These are phyloP conservation scores for Venusia cambrica DNA, from an alignment of 2,888 invertebrate species.

Conservation along the genomic window DNA sequence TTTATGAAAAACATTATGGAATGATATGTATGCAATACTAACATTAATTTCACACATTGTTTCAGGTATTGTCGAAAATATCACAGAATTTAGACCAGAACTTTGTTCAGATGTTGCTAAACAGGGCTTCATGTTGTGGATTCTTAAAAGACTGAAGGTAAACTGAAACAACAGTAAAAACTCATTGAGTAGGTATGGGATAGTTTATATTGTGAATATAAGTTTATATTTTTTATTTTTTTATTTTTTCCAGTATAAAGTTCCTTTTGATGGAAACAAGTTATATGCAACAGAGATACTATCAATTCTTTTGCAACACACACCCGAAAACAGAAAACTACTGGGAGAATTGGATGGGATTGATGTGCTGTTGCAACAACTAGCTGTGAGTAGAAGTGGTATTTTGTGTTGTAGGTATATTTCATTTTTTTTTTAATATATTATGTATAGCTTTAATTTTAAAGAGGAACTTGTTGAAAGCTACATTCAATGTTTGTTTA, in stretches of 20 bases:
- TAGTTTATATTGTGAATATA: neutral
- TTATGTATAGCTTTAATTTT: too few species aligned
- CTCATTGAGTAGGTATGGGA: too few species aligned
- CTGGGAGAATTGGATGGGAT: slow-evolving; percentile 97
- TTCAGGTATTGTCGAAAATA: slow-evolving; percentile 94
- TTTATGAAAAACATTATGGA: too few species aligned
- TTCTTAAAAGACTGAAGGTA: slow-evolving; percentile 92
- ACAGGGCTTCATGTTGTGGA: slow-evolving; percentile 95
- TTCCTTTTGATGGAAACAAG: slow-evolving; percentile 97
- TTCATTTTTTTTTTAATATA: too few species aligned
- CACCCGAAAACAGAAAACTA: slow-evolving; percentile 88
- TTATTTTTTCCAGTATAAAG: slow-evolving; percentile 85
- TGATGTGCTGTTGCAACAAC: slow-evolving; percentile 96
- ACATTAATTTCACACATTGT: too few species aligned
- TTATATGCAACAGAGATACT: slow-evolving; percentile 97
- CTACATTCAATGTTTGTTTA: too few species aligned
- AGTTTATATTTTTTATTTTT: too few species aligned
- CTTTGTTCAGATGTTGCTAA: slow-evolving; percentile 92
- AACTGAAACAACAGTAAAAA: too few species aligned
- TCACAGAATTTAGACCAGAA: slow-evolving; percentile 94
- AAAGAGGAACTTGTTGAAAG: too few species aligned
- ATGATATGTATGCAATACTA: too few species aligned
- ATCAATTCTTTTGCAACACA: slow-evolving; percentile 95
- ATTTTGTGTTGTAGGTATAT: too few species aligned
- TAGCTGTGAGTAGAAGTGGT: slow-evolving; percentile 90